Base-by-base conservation (phyloP, 2,888 invertebrate species). In the Pachycephus smyrnensis region DNA sequence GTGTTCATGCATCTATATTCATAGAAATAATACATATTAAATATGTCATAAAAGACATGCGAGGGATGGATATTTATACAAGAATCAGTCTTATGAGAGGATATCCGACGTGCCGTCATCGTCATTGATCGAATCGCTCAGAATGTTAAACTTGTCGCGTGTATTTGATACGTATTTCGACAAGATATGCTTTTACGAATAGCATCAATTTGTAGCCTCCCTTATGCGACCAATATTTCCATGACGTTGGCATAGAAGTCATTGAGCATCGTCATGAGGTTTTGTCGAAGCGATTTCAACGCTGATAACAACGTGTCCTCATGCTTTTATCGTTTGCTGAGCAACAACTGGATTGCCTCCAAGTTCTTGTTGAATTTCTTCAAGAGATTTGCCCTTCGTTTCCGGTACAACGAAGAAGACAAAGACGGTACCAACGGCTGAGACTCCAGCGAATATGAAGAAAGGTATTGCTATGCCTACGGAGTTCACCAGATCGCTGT, bases 391-490 rank as follows among this genome's bases (percentile, higher is more conserved):
- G 11, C 92, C 92, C 86, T 92, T 93, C 1, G 93, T 93, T 84
- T 92, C 92, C 0, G 95, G 95, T 0, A 95, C 94, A 6, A 94
- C 85, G 83, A 95, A 93, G 91, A 93, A 94, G 40, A 96, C 95
- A 86, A 96, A 96, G 32, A 94, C 82, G 55, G 94, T 93, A 0
- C 95, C 96, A 0, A 95, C 4, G 0, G 94, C 86, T 86, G 96
- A 95, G 40, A 96, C 92, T 1, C 92, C 94, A 1, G 95, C 94
- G 87, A 96, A 97, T 69, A 96, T 90, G 94, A 96, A 96, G 90
- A 96, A 97, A 37, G 96, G 95, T 80, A 93, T 93, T 68, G 95
- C 94, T 1, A 92, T 88, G 0, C 95, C 95, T 35, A 96, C 92
- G 0, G 92, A 88, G 0, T 81, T 77, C 73, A 93, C 94, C 76